Evolutionary conservation across 2,888 invertebrate species (phyloP).

Genomic region (Conistra vaccinii): DNA sequence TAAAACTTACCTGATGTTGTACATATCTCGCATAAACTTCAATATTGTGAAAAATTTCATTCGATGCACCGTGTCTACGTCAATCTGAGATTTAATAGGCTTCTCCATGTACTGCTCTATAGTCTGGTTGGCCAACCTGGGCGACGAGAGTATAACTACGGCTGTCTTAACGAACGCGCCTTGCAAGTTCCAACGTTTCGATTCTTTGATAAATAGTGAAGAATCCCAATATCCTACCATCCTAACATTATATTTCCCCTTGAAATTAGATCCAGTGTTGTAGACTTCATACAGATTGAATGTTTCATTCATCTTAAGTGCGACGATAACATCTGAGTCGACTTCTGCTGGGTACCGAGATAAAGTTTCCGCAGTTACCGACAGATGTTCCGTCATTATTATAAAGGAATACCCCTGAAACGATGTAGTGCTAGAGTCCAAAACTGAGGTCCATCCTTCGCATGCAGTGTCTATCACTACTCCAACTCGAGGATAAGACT

Average conservation of each 20-base stretch:
- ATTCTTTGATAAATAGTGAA: constrained; percentile 77
- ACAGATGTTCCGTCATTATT: constrained; percentile 74
- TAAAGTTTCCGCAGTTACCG: constrained; percentile 72
- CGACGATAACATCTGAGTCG: constrained; percentile 86
- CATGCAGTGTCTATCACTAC: constrained; percentile 79
- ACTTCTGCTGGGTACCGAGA: constrained; percentile 81
- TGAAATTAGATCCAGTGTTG: constrained; percentile 90
- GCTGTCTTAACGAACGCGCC: constrained; percentile 90
- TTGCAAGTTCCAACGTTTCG: constrained; percentile 87
- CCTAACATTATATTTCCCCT: constrained; percentile 86
- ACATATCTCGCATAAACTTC: constrained; percentile 91
- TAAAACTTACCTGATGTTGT: constrained; percentile 91
- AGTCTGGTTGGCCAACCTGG: constrained; percentile 80
- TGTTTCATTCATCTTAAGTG: constrained; percentile 64
- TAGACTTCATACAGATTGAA: constrained; percentile 86
- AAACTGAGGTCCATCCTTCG: constrained; percentile 73
- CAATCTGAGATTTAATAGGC: constrained; percentile 78
- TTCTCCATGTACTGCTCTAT: constrained; percentile 88
- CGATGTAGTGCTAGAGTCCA: constrained; percentile 58
- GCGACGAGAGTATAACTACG: constrained; percentile 81
- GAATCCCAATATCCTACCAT: constrained; percentile 87
- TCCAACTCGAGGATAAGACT: constrained; percentile 72
- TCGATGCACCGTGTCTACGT: constrained; percentile 92
- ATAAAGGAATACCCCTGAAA: constrained; percentile 82
- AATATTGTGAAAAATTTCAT: constrained; percentile 91